phyloP scores from a whole-genome alignment of 2,888 invertebrate species.

The Hoplodrina ambigua region DNA sequence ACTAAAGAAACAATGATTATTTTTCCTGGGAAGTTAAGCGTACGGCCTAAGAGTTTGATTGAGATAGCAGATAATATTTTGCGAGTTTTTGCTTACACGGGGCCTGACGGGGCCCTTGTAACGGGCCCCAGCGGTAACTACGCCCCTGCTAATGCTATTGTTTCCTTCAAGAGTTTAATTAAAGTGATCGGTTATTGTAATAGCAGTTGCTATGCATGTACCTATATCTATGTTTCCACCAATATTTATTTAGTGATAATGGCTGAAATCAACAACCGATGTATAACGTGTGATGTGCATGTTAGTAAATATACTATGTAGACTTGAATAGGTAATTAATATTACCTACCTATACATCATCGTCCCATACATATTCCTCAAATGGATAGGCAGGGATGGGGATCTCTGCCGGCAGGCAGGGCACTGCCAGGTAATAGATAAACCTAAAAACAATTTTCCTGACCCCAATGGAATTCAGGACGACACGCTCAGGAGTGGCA shows the following conservation, averaged over 20 bases:
- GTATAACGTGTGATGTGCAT: background rate
- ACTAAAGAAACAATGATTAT: no score
- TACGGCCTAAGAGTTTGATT: no score
- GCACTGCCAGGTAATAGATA: background rate
- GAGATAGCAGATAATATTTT: no score
- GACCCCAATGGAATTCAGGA: background rate
- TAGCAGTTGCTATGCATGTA: background rate
- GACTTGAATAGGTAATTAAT: background rate
- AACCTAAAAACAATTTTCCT: background rate
- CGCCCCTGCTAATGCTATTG: background rate
- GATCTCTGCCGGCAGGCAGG: no score
- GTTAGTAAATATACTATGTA: background rate
- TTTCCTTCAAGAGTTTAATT: constrained; percentile 10
- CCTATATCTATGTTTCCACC: background rate
- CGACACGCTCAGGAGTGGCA: no score
- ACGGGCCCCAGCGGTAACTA: no score
- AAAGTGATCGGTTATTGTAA: background rate
- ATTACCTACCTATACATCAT: background rate
- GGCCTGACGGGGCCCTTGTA: no score
- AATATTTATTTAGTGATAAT: constrained; percentile 23
- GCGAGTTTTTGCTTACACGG: no score
- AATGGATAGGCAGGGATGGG: no score
- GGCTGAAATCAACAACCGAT: constrained; percentile 13
- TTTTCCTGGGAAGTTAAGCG: no score
- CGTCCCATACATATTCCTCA: no score